phyloP scores from a whole-genome alignment of 2,113 vertebrate genomes.

The Apteryx mantelli region DNA sequence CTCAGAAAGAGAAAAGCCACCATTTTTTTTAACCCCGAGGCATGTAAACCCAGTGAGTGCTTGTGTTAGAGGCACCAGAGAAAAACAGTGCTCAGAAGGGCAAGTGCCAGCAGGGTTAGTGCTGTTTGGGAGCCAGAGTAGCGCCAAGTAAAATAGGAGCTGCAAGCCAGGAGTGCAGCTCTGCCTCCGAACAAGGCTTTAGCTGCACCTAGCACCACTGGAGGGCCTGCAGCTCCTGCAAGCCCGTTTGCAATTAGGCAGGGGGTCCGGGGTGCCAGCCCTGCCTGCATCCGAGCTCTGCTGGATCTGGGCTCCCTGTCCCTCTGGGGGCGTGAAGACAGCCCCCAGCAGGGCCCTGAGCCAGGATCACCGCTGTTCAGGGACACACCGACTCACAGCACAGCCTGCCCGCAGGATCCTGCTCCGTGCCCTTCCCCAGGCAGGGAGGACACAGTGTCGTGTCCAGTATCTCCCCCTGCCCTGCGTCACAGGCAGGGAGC shows the following conservation, averaged over 20 bases:
- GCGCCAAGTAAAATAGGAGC: rapidly evolving
- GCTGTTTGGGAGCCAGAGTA: background rate
- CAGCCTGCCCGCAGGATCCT: too few species aligned
- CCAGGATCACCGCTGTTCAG: too few species aligned
- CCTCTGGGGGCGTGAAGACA: background rate
- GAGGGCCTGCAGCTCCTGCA: background rate
- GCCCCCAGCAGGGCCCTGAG: too few species aligned
- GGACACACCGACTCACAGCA: too few species aligned
- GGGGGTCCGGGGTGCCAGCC: background rate
- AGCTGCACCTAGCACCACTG: background rate
- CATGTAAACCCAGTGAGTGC: rapidly evolving
- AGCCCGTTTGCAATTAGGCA: background rate
- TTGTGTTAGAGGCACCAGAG: background rate
- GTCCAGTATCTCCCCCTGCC: too few species aligned
- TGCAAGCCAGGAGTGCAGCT: background rate
- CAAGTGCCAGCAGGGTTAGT: background rate
- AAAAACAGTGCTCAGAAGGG: background rate
- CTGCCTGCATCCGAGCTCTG: background rate
- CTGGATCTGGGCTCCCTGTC: background rate
- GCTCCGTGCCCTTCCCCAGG: too few species aligned
- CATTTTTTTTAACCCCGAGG: background rate
- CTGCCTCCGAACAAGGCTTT: background rate
- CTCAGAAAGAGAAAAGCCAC: background rate
- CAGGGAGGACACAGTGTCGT: too few species aligned
- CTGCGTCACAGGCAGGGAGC: too few species aligned